Conservation (phyloP, 2,113 vertebrate species). For the Lichenostomus cassidix region DNA sequence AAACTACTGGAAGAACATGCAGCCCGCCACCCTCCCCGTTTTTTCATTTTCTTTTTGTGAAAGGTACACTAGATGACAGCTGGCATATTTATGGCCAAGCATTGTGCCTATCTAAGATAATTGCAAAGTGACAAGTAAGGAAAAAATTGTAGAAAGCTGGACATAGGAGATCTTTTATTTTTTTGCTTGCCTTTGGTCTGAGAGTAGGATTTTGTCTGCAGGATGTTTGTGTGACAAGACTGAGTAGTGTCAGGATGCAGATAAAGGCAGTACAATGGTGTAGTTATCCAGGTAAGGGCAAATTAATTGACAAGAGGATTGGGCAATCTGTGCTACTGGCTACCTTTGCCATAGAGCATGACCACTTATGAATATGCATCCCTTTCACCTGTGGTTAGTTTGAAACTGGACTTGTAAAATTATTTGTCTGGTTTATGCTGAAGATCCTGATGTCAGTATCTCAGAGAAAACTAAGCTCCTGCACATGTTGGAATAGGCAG, state of each 20-base stretch:
- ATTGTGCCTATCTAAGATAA: background rate
- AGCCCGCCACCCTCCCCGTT: fast-evolving
- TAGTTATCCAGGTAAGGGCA: background rate
- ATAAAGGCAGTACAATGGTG: background rate
- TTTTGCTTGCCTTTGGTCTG: background rate
- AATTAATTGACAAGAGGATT: background rate
- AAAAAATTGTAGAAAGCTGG: background rate
- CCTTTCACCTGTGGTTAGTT: background rate
- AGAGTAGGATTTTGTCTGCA: background rate
- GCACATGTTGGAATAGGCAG: background rate
- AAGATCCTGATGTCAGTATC: background rate
- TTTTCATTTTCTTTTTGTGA: background rate
- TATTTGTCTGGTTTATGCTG: background rate
- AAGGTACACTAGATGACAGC: background rate
- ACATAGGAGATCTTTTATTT: background rate
- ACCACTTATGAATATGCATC: background rate
- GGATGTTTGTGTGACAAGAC: background rate
- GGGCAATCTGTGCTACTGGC: background rate
- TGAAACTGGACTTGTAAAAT: background rate
- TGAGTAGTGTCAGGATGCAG: background rate
- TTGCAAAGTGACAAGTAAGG: background rate
- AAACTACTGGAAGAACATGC: background rate
- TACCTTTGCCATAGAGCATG: background rate
- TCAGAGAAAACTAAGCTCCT: background rate
- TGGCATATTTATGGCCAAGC: background rate